Conservation (phyloP, 2,888 invertebrate genomes). For the Stenodera caucasica region DNA sequence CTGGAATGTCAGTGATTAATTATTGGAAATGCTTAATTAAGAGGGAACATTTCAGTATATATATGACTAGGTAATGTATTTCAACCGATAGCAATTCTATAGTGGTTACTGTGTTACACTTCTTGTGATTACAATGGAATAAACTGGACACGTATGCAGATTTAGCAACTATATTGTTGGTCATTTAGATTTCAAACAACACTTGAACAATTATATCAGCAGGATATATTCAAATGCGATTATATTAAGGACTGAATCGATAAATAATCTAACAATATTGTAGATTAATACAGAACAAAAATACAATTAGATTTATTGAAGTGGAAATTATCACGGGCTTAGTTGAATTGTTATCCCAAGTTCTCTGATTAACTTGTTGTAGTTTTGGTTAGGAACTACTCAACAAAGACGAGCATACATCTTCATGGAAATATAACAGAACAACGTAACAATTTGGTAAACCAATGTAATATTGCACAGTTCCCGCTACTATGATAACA, state of each 20-base stretch:
- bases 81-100: slow-evolving; percentile 9
- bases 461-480: neutral
- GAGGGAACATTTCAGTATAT: slow-evolving; percentile 34
- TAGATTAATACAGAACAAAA: neutral
- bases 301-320: neutral
- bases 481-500: neutral
- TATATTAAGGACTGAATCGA: no score
- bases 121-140: slow-evolving; percentile 14
- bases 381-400: neutral
- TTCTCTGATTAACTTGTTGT: neutral
- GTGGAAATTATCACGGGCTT: neutral
- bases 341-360: neutral
- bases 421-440: neutral
- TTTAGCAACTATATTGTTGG: neutral
- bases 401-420: slow-evolving; percentile 8
- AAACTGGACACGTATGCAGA: slow-evolving; percentile 8
- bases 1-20: slow-evolving; percentile 43
- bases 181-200: neutral
- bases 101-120: slow-evolving; percentile 7
- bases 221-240: no score
- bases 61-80: slow-evolving; percentile 17
- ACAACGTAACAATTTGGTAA: slow-evolving; percentile 8
- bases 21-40: slow-evolving; percentile 44
- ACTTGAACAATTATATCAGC: neutral
- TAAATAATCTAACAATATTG: neutral